Evolutionary conservation across 2,113 vertebrate genomes (phyloP), one percentile per base, ranked within the genome.

Genomic region (Emydocephalus ijimae): DNA sequence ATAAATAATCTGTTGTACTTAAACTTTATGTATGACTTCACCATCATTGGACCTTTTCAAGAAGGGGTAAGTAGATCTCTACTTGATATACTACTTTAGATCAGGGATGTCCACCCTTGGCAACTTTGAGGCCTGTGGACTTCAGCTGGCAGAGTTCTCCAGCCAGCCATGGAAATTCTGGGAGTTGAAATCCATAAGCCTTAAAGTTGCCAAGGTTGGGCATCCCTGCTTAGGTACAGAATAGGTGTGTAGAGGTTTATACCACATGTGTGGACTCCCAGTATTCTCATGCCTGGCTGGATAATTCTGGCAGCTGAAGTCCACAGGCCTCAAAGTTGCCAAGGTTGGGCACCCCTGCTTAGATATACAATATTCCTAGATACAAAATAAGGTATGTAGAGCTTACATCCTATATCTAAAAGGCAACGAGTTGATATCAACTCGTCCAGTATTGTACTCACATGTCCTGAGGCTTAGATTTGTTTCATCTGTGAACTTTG

Each of bases 401-500:
- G 8, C 7, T 81, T 81, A 43, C 9, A 43, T 0, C 69, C 34
- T 81, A 43, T 43, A 43, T 43, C 74, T 39, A 43, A 81, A 39
- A 56, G 45, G 39, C 92, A 50, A 43, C 3, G 23, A 57, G 29
- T 59, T 39, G 55, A 11, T 59, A 21, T 61, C 57, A 89, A 52
- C 69, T 54, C 21, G 39, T 92, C 43, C 69, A 24, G 85, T 88
- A 85, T 18, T 85, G 43, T 89, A 34, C 29, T 45, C 11, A 89
- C n/a, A 26, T 92, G 26, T 85, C 39, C 88, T 50, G 95, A 64
- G 90, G 93, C 91, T 93, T 54, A 39, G 69, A 3, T 56, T 2
- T 94, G 90, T 91, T 81, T 74, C 74, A 50, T 94, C 64, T 92
- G 85, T 96, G 23, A 93, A 93, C 57, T 91, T 81, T 94, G 93